Evolutionary conservation across 2,113 vertebrate genomes (phyloP).

Genomic region (Phrynosoma platyrhinos): DNA sequence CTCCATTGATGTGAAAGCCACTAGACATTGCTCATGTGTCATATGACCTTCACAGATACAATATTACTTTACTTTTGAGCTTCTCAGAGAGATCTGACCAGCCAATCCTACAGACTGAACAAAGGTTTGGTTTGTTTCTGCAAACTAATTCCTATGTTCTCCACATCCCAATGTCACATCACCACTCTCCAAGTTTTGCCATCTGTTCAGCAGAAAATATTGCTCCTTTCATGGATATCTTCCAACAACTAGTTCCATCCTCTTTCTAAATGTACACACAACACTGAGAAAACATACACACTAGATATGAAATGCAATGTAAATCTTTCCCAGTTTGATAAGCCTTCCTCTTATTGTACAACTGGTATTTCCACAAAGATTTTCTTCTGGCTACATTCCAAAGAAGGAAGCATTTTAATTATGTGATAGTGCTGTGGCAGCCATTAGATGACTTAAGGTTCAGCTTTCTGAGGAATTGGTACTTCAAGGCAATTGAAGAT

Average conservation of each 20-base stretch:
- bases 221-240: slow-evolving; percentile 37
- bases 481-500: slow-evolving; percentile 43
- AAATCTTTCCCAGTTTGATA: slow-evolving; percentile 29
- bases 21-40: too few species aligned
- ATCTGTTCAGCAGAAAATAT: slow-evolving; percentile 2
- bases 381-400: slow-evolving; percentile 53
- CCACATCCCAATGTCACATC: not conserved
- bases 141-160: not conserved
- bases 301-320: slow-evolving; percentile 41
- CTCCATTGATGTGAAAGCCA: too few species aligned
- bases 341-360: slow-evolving; percentile 31
- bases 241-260: slow-evolving; percentile 53
- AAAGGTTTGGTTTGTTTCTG: not conserved
- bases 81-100: not conserved
- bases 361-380: slow-evolving; percentile 18
- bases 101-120: not conserved
- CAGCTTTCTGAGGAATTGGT: slow-evolving; percentile 36
- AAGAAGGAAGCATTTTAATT: slow-evolving; percentile 64
- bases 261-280: slow-evolving; percentile 48
- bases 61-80: not conserved
- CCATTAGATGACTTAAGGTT: slow-evolving; percentile 55
- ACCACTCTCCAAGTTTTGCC: not conserved
- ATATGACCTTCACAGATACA: not conserved
- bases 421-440: slow-evolving; percentile 48
- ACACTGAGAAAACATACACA: slow-evolving; percentile 20